phyloP scores from a whole-genome alignment of 1,140 invertebrate genomes.

The Thaumetopoea pityocampa region DNA sequence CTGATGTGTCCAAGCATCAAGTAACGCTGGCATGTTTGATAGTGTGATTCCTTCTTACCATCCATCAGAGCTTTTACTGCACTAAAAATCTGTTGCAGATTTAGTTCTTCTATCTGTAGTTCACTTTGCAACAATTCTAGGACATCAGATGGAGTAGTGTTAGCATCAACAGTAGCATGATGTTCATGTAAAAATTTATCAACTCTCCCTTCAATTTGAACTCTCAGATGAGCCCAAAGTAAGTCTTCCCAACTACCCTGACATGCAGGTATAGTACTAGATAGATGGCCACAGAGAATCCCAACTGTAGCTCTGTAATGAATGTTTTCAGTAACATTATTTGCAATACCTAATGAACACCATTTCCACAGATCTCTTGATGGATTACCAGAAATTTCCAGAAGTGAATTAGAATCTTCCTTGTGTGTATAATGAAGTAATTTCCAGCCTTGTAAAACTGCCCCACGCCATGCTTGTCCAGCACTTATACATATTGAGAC shows the following conservation, averaged over 20 bases:
- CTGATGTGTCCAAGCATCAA: conserved; percentile 66
- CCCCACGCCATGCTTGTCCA: conserved; percentile 93
- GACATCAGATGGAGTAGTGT: conserved; percentile 79
- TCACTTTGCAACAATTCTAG: conserved; percentile 87
- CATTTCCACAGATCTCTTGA: conserved; percentile 94
- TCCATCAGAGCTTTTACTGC: conserved; percentile 65
- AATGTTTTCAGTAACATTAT: conserved; percentile 74
- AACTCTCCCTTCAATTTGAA: conserved; percentile 89
- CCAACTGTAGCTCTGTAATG: conserved; percentile 84
- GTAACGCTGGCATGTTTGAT: conserved; percentile 64
- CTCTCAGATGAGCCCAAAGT: conserved; percentile 91
- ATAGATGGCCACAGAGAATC: conserved; percentile 89
- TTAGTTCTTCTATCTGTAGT: conserved; percentile 73
- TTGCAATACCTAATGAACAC: conserved; percentile 85
- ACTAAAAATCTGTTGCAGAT: conserved; percentile 84
- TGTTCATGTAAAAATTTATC: conserved; percentile 83
- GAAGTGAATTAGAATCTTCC: conserved; percentile 72
- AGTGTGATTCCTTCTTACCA: conserved; percentile 66
- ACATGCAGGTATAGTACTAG: conserved; percentile 84
- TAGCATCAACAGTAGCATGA: conserved; percentile 68
- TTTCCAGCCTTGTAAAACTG: conserved; percentile 92
- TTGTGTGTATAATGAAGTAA: conserved; percentile 71
- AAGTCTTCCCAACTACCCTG: conserved; percentile 89
- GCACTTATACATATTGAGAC: conserved; percentile 88
- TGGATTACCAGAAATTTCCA: conserved; percentile 87